Base-by-base conservation (phyloP, 2,113 vertebrate genomes). In the Zosterops pallidus region DNA sequence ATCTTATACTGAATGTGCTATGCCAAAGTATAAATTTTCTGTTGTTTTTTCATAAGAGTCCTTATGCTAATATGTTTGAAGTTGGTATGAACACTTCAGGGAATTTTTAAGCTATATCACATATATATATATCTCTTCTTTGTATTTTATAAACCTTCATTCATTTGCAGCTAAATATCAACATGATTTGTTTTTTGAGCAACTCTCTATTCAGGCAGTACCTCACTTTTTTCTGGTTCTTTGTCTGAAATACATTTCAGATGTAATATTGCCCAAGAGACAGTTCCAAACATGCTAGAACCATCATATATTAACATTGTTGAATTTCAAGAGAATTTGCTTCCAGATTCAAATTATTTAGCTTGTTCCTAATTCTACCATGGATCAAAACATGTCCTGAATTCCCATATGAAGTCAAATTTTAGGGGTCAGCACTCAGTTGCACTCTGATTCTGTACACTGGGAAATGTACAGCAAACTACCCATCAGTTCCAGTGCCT, bases 51-150 rank as follows among this genome's bases (percentile, higher is more conserved):
- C 14, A 6, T 90, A 87, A 26, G 57, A 86, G 53, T 80, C 68
- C 67, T 92, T 95, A 86, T 72, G 68, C 26, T 94, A 94, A 90
- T 86, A 79, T 92, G 77, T 94, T 96, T 97, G 95, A 96, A 96
- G 90, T 95, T 91, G 60, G 72, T 39, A 85, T 17, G 57, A 72
- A 77, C 72, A 56, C 92, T 89, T 89, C 79, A 90, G 82, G 90
- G 90, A 88, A 80, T 81, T 80, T 89, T 91, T 47, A 96, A 95
- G 67, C 86, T 41, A 49, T 33, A 94, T 72, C 65, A 77, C 71
- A 91, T 74, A 86, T 93, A 86, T 87, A 85, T 91, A 50, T 89
- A 37, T 50, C 49, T 50, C 49, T 69, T 91, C 49, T 63, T 71
- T 68, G 31, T 94, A 79, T 83, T 80, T 93, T 92, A 39, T 49